Percentiles rank a stretch among this genome's conserved stretches.
phyloP scores from a whole-genome alignment of 2,888 invertebrate species.

The Lasioglossum malachurum region DNA sequence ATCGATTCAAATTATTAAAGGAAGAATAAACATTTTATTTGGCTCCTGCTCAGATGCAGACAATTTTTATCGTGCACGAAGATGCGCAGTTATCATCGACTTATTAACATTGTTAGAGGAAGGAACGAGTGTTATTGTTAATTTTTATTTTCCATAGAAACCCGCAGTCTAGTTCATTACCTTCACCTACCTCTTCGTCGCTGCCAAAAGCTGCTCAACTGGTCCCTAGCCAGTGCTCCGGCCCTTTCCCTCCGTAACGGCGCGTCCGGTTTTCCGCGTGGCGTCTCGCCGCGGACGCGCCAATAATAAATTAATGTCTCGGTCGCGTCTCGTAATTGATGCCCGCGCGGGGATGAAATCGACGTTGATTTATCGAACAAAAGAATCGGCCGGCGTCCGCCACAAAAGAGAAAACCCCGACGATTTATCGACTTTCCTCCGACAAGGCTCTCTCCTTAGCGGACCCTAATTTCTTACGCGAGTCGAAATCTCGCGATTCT shows the following conservation, averaged over 20 bases:
- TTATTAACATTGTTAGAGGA: background rate
- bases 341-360: conserved; percentile 76
- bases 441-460: background rate
- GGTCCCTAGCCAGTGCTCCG: background rate
- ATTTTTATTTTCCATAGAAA: background rate
- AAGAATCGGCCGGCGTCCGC: conserved; percentile 65
- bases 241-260: background rate
- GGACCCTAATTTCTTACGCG: background rate
- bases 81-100: too few relatives aligned
- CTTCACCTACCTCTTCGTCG: conserved; percentile 61
- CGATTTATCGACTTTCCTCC: conserved; percentile 75
- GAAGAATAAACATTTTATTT: background rate
- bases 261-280: conserved; percentile 52
- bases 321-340: conserved; percentile 76
- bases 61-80: background rate
- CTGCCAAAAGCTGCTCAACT: conserved; percentile 75
- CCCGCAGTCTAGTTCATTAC: background rate
- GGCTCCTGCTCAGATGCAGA: background rate
- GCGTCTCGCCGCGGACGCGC: conserved; percentile 53
- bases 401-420: conserved; percentile 65
- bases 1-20: background rate
- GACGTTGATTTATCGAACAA: conserved; percentile 80
- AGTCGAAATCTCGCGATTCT: background rate
- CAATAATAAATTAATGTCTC: conserved; percentile 80
- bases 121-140: too few relatives aligned